Evolutionary conservation across 2,888 invertebrate genomes (phyloP).

Genomic region (Trichopoda pennipes): DNA sequence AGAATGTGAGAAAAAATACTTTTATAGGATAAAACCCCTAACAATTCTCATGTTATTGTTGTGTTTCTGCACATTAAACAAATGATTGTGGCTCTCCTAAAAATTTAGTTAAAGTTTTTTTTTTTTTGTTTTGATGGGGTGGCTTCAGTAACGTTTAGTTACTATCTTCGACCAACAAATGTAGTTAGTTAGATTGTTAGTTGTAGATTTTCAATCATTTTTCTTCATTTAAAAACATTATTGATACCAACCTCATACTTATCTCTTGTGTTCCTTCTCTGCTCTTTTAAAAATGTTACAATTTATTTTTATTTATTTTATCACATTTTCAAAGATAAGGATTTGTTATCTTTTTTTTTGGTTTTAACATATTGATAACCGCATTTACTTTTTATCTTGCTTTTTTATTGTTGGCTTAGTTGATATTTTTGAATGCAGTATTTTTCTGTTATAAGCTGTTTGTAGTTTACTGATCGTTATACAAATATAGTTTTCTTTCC

Average conservation of each 20-base stretch:
- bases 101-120: no score
- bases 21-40: no score
- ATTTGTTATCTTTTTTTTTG: constrained; percentile 62
- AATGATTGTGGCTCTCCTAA: no score
- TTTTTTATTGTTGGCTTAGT: constrained; percentile 26
- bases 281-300: constrained; percentile 21
- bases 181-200: no score
- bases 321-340: constrained; percentile 61
- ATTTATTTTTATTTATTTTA: constrained; percentile 26
- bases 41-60: no score
- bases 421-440: constrained; percentile 45
- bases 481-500: no score
- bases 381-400: constrained; percentile 44
- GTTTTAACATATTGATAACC: constrained; percentile 54
- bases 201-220: no score
- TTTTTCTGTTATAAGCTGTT: constrained; percentile 30
- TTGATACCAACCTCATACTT: constrained; percentile 4
- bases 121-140: no score
- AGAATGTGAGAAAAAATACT: no score
- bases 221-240: background rate
- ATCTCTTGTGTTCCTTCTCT: constrained; percentile 5
- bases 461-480: background rate
- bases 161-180: no score
- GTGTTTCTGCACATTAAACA: no score
- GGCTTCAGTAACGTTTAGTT: no score